Evolutionary conservation across 2,888 invertebrate species (phyloP).

Genomic region (Trissonchulus latispiculum): DNA sequence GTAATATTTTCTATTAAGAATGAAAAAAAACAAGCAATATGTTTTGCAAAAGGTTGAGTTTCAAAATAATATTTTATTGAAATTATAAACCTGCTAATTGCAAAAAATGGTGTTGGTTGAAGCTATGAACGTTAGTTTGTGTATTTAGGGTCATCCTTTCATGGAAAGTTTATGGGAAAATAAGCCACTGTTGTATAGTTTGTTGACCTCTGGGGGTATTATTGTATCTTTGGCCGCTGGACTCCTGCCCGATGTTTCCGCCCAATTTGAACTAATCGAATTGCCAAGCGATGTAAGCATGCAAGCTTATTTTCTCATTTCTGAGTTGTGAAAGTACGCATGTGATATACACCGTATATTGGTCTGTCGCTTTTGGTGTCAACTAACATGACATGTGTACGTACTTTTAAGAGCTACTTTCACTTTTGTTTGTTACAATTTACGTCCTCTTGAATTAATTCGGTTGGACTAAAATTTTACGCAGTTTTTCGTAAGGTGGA

Average conservation of each 20-base stretch:
- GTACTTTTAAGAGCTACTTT: neutral
- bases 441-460: neutral
- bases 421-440: neutral
- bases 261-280: slow-evolving; percentile 86
- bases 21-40: no score
- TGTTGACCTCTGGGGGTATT: slow-evolving; percentile 66
- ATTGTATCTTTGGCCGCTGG: slow-evolving; percentile 65
- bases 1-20: no score
- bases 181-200: slow-evolving; percentile 78
- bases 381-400: neutral
- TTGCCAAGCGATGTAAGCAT: slow-evolving; percentile 77
- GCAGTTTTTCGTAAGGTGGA: no score
- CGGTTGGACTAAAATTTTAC: neutral
- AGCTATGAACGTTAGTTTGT: no score
- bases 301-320: slow-evolving; percentile 11
- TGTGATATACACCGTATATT: no score
- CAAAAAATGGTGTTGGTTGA: no score
- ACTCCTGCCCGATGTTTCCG: slow-evolving; percentile 67
- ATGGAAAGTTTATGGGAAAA: slow-evolving; percentile 94
- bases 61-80: no score
- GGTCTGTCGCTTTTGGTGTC: no score
- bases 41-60: no score
- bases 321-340: no score
- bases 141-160: slow-evolving; percentile 92
- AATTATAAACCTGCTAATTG: no score